phyloP scores from a whole-genome alignment of 2,888 invertebrate genomes.

The Sialis lutaria region DNA sequence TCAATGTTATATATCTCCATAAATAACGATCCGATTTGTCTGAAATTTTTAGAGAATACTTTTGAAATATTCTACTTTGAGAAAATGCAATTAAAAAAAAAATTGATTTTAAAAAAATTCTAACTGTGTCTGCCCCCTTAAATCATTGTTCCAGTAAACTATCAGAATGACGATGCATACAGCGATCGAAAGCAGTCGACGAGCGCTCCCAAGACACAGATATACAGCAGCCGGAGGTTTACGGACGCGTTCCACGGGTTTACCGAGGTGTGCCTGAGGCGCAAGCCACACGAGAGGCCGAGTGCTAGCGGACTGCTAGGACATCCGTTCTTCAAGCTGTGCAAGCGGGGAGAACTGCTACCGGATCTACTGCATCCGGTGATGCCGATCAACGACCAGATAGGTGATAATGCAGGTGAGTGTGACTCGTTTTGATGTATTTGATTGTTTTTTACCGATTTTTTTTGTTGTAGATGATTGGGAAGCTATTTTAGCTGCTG shows the following conservation, averaged over 20 bases:
- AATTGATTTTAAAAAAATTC: too few species aligned
- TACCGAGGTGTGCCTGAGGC: slow-evolving; percentile 51
- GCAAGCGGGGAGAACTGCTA: slow-evolving; percentile 38
- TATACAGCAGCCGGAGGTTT: slow-evolving; percentile 43
- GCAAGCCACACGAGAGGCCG: slow-evolving; percentile 51
- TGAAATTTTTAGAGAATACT: too few species aligned
- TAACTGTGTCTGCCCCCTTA: too few species aligned
- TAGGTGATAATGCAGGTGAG: slow-evolving; percentile 32
- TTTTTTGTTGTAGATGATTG: slow-evolving; percentile 35
- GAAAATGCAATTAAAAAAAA: too few species aligned
- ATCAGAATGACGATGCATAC: slow-evolving; percentile 10
- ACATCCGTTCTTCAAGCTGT: slow-evolving; percentile 64
- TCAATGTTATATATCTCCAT: too few species aligned
- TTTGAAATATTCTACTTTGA: too few species aligned
- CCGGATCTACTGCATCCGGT: slow-evolving; percentile 48
- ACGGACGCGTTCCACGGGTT: slow-evolving; percentile 63
- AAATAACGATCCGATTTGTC: too few species aligned
- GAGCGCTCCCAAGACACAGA: slow-evolving; percentile 17
- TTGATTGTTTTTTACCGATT: background rate
- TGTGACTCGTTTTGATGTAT: slow-evolving; percentile 6
- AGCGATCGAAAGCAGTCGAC: slow-evolving; percentile 14
- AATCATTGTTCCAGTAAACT: too few species aligned
- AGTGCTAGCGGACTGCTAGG: slow-evolving; percentile 47
- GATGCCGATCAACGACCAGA: slow-evolving; percentile 43
- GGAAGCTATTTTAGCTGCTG: slow-evolving; percentile 37